Percentiles rank a stretch among this genome's conserved stretches.
Conservation (phyloP, 1,140 invertebrate genomes). For the Berghia stephanieae region DNA sequence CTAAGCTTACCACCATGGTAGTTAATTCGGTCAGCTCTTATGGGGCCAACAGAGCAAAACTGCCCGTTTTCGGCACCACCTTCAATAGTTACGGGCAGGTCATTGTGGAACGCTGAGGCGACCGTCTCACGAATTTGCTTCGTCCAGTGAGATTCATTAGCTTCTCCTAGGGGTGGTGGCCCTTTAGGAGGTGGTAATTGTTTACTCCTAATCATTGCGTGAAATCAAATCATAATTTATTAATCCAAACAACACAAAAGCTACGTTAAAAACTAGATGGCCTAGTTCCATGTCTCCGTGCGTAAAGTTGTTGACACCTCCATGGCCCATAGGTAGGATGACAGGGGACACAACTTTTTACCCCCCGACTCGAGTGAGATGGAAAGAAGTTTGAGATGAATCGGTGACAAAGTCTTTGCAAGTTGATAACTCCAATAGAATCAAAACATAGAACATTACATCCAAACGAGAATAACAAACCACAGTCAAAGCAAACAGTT, state of each 20-base stretch:
- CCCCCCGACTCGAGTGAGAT: slow-evolving; percentile 17
- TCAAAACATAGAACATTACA: neutral
- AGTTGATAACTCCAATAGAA: neutral
- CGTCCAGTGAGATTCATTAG: slow-evolving; percentile 60
- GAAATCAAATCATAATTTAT: slow-evolving; percentile 32
- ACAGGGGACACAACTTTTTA: slow-evolving; percentile 28
- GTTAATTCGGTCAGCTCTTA: slow-evolving; percentile 66
- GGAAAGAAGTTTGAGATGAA: neutral
- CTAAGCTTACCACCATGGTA: slow-evolving; percentile 66
- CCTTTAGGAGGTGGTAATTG: slow-evolving; percentile 35
- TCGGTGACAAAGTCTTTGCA: slow-evolving; percentile 7
- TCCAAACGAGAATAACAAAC: slow-evolving; percentile 18
- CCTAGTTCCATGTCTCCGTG: slow-evolving; percentile 7
- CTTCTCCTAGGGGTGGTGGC: slow-evolving; percentile 40
- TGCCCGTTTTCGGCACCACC: slow-evolving; percentile 74
- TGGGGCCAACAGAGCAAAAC: slow-evolving; percentile 70
- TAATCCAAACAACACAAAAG: slow-evolving; percentile 8
- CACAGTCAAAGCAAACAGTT: slow-evolving; percentile 24
- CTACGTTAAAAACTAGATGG: slow-evolving; percentile 15
- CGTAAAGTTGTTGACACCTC: neutral
- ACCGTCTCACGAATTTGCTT: slow-evolving; percentile 61
- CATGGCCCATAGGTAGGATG: slow-evolving; percentile 8
- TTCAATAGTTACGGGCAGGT: slow-evolving; percentile 60
- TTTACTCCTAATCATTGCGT: slow-evolving; percentile 45
- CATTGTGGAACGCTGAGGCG: slow-evolving; percentile 61